Evolutionary conservation across 2,888 invertebrate genomes (phyloP), one percentile per base, ranked within the genome.

Genomic region (Papilio demoleus): DNA sequence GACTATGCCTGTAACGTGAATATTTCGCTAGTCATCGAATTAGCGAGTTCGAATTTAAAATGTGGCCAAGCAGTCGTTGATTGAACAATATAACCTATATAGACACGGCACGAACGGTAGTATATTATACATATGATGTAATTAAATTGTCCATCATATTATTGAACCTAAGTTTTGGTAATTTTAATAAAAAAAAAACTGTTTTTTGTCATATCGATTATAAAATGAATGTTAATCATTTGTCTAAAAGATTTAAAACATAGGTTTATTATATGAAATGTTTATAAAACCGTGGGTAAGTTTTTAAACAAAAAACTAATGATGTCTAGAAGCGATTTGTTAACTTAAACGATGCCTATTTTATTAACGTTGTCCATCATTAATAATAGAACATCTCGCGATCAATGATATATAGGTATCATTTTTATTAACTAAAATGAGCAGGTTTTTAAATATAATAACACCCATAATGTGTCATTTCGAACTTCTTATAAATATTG

Each of bases 401-500:
- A 45, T 31, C 14, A 36, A 75, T 74, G 72, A 76, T 72, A 72
- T 68, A 73, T 66, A 72, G 73, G 76, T 76, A 76, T 71, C 64
- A 81, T 78, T 78, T 80, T 80, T 77, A 79, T 79, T 77, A 78
- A 73, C 76, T 79, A 81, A 83, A 84, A 78, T 81, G 79, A 80
- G 81, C 81, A 80, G 79, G 80, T 79, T 62, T 22, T 38, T 42
- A 17, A 62, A 62, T 81, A 77, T 83, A n/a, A n/a, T 82, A 81
- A 79, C 76, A 79, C 56, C 85, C 86, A 85, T 86, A 86, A 82
- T 83, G 83, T 87, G 88, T 86, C 86, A 80, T 83, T 78, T 79
- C 80, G 82, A 80, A 78, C 78, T 76, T 75, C 83, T 81, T 86
- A 88, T 90, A 88, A 88, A 90, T 88, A 87, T 87, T 78, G 75